Conservation (phyloP, 1,140 invertebrate species). For the Ceratitis capitata region DNA sequence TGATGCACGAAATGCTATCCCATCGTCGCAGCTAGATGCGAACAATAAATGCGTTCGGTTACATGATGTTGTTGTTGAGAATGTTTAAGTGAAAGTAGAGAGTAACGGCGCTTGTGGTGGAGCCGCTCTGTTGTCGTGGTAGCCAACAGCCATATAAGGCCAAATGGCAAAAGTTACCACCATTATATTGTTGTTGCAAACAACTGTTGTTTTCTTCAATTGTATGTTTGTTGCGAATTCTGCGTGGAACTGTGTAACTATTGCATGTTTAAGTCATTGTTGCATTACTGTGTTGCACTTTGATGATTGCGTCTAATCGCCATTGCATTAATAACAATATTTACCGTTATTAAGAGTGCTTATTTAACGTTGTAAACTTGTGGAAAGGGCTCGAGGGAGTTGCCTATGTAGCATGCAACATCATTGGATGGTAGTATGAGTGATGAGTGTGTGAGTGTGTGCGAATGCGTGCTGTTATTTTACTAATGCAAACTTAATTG, state of each 20-base stretch:
- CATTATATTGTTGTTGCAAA: neutral
- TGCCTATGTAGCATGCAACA: neutral
- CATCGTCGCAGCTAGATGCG: neutral
- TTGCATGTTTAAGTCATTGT: neutral
- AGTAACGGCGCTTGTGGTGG: neutral
- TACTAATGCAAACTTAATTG: neutral
- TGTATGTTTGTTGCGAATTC: neutral
- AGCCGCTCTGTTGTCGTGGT: neutral
- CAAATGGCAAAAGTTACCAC: constrained; percentile 36
- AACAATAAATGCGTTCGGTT: neutral
- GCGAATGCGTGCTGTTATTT: neutral
- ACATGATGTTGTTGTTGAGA: constrained; percentile 1
- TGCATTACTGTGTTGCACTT: neutral
- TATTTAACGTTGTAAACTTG: neutral
- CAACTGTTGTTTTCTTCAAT: neutral
- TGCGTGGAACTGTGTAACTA: neutral
- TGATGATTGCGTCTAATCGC: constrained; percentile 25
- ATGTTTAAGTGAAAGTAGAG: constrained; percentile 24
- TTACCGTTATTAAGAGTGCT: constrained; percentile 8
- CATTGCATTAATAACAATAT: constrained; percentile 10
- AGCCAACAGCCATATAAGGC: constrained; percentile 25
- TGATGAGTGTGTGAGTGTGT: too few species aligned
- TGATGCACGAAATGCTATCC: too few species aligned
- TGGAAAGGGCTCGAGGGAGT: neutral
- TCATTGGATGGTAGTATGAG: neutral